These are phyloP conservation scores for Nyctibius grandis DNA, from an alignment of 2,797 vertebrate genomes.

Conservation along the genomic window DNA sequence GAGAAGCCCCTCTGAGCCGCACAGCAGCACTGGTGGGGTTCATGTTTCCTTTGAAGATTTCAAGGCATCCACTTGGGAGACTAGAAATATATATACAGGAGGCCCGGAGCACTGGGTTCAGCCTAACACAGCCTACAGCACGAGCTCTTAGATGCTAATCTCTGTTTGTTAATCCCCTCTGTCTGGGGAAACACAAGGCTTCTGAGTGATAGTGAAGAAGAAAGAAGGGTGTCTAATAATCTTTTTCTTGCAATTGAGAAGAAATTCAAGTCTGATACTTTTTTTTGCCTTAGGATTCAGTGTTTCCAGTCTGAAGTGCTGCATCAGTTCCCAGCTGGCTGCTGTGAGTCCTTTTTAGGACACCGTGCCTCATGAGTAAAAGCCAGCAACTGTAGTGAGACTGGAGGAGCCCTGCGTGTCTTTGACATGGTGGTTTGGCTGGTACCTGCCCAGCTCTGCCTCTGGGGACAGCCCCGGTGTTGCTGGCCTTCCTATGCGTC, in stretches of 20 bases:
- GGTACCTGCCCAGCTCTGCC: not conserved
- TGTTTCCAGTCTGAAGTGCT: not conserved
- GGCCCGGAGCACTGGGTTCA: not conserved
- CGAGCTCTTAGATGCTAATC: not conserved
- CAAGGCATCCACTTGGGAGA: not conserved
- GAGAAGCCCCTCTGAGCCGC: not conserved
- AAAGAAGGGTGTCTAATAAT: not conserved
- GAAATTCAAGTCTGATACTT: not conserved
- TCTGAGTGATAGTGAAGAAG: not conserved
- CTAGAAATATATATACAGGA: not conserved
- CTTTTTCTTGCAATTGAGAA: not conserved
- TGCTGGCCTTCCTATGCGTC: not conserved
- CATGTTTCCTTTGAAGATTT: not conserved
- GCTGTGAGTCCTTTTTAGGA: not conserved
- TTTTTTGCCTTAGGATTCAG: not conserved
- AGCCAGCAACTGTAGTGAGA: not conserved
- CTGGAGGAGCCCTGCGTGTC: not conserved
- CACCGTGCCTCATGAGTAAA: not conserved
- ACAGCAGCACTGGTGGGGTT: not conserved
- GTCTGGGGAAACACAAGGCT: not conserved
- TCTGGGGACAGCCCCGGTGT: rapidly evolving
- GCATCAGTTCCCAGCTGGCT: not conserved
- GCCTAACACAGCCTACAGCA: not conserved
- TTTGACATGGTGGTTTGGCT: not conserved
- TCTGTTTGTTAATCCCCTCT: not conserved